Base-by-base conservation (phyloP, 2,113 vertebrate species). In the Circaetus gallicus region DNA sequence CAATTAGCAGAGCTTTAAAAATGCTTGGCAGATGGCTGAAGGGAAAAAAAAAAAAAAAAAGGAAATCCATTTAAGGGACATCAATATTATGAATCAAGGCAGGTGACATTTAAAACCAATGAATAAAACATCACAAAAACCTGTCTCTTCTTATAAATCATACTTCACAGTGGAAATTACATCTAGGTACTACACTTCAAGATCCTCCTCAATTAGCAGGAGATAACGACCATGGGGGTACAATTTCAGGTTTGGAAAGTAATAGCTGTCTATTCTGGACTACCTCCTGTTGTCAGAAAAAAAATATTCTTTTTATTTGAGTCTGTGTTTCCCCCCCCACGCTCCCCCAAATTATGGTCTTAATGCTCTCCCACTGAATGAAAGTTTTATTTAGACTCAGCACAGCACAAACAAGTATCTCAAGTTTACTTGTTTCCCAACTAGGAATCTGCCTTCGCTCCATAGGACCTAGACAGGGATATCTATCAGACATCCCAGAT, bases 91-190 rank as follows among this genome's bases (percentile, higher is more conserved):
- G 84, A 97, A 95, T 93, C 93, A 94, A 93, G 86, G 91, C 84
- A 97, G 94, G 95, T 95, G 96, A 97, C 95, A 97, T 95, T 97
- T 96, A 95, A 96, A 97, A 94, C 56, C 73, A 93, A 95, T 89
- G 93, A 95, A 97, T 96, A 95, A 97, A 95, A 94, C 81, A 95
- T 94, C 49, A 95, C 42, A 36, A 86, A 95, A 97, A 53, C 81
- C 86, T 62, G 73, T 55, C 70, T 96, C 80, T 78, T 36, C 77
- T 31, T 79, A 91, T 89, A 95, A 95, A 76, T 91, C 91, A 80
- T 66, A 93, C 62, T 91, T 94, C 84, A 91, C 70, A 67, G 63
- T n/a, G 19, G 38, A 95, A 73, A 82, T 67, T 85, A 66, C 29
- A 62, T 38, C 66, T 32, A 89, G 81, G 73, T 56, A 62, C 61